Evolutionary conservation across 2,888 invertebrate genomes (phyloP).

Genomic region (Melanophora roralis): DNA sequence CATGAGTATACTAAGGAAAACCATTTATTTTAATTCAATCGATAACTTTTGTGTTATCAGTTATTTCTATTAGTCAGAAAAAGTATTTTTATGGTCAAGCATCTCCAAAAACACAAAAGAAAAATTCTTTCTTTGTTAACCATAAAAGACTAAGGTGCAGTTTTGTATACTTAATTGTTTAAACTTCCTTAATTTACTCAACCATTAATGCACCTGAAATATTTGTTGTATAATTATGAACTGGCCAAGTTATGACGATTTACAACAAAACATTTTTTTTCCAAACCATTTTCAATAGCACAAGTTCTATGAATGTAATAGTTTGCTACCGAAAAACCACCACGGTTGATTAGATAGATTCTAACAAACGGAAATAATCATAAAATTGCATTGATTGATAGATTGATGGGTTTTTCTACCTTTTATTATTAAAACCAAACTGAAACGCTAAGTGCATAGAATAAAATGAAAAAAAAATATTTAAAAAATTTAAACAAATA

Average conservation of each 20-base stretch:
- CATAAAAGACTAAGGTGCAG: conserved; percentile 38
- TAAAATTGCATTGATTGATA: conserved; percentile 64
- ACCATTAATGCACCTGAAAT: neutral
- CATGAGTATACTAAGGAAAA: no score
- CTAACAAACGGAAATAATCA: conserved; percentile 64
- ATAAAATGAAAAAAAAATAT: conserved; percentile 9
- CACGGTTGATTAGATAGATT: conserved; percentile 64
- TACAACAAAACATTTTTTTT: conserved; percentile 26
- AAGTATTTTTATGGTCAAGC: neutral
- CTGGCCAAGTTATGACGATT: conserved; percentile 47
- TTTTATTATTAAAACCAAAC: conserved; percentile 15
- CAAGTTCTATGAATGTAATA: conserved; percentile 16
- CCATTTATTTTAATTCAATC: no score
- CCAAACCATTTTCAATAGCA: neutral
- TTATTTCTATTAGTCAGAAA: neutral
- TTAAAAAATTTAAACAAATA: conserved; percentile 26
- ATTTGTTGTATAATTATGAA: neutral
- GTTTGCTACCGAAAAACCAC: conserved; percentile 47
- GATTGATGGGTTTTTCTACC: conserved; percentile 60
- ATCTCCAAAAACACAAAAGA: neutral
- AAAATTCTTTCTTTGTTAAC: neutral
- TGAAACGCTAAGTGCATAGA: conserved; percentile 7
- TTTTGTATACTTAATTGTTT: neutral
- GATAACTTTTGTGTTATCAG: no score
- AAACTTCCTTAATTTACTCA: conserved; percentile 28